A percentile compares a stretch with the other conserved stretches of the same genome.
Evolutionary conservation across 2,797 vertebrate species (phyloP).

Genomic region (Crax fasciolata): DNA sequence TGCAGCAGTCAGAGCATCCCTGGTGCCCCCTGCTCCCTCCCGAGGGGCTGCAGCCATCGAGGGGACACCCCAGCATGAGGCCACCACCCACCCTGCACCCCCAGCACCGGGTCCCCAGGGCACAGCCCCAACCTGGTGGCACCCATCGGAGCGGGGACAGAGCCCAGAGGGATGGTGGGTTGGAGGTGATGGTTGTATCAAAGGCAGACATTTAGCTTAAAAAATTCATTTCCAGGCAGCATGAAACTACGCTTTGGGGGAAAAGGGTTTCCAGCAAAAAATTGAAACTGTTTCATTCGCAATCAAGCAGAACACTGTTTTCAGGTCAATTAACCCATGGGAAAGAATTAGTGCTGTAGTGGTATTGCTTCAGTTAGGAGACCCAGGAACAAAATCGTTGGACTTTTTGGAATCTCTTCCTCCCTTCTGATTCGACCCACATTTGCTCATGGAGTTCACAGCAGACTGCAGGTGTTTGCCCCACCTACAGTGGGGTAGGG

Average conservation of each 20-base stretch:
- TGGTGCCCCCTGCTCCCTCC: rapidly evolving
- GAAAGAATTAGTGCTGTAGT: slow-evolving; percentile 2
- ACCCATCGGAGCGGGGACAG: not conserved
- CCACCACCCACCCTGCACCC: not conserved
- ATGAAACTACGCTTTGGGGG: not conserved
- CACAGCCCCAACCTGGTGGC: not conserved
- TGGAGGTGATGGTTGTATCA: not conserved
- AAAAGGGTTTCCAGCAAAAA: not conserved
- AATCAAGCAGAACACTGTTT: slow-evolving; percentile 8
- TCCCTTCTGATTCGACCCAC: not conserved
- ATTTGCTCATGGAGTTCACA: rapidly evolving
- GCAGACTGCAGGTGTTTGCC: not conserved
- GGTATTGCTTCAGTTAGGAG: not conserved
- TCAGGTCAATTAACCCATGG: slow-evolving; percentile 23
- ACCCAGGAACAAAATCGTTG: not conserved
- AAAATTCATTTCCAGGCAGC: not conserved
- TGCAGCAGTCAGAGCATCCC: not conserved
- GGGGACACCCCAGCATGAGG: not conserved
- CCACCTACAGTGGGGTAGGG: rapidly evolving
- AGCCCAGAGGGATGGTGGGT: rapidly evolving
- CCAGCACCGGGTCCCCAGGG: not conserved
- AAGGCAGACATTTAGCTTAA: not conserved
- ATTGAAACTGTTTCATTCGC: not conserved
- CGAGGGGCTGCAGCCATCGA: not conserved
- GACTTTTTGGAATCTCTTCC: not conserved